phyloP scores from a whole-genome alignment of 2,888 invertebrate species.

The Calliopum simillimum region DNA sequence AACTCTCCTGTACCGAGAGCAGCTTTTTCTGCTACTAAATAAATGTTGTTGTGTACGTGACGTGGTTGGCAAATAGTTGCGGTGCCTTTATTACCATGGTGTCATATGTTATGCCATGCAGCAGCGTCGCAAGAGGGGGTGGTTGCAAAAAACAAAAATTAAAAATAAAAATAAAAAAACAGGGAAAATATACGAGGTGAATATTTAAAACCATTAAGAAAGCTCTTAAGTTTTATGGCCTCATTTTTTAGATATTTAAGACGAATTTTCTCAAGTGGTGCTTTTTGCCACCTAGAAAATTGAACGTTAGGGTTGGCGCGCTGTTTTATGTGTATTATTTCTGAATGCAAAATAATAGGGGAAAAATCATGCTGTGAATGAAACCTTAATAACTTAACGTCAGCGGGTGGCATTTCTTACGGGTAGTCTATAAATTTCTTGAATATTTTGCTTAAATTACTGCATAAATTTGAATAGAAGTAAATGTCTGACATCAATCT shows the following conservation, averaged over 20 bases:
- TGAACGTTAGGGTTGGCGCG: background rate
- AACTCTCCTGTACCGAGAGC: background rate
- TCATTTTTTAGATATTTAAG: constrained; percentile 23
- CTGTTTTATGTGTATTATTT: background rate
- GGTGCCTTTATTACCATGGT: background rate
- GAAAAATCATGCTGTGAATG: no score
- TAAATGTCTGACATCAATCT: no score
- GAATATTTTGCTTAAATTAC: no score
- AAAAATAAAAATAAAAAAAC: background rate
- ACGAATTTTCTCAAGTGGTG: background rate
- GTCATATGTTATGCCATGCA: constrained; percentile 5
- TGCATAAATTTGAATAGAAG: no score
- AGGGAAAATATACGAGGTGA: constrained; percentile 20
- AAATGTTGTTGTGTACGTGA: constrained; percentile 30
- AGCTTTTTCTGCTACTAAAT: constrained; percentile 21
- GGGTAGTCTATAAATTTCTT: no score
- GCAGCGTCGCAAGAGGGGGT: background rate
- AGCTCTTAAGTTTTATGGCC: constrained; percentile 32
- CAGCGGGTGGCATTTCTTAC: no score
- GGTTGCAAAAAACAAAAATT: constrained; percentile 1
- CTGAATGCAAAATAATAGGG: no score
- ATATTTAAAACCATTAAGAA: constrained; percentile 36
- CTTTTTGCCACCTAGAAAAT: background rate
- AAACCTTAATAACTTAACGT: no score
- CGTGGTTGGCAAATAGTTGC: constrained; percentile 17